Evolutionary conservation across 64 coral and sea anemone genomes (phyloP).

Genomic region (Trachythela sp.): DNA sequence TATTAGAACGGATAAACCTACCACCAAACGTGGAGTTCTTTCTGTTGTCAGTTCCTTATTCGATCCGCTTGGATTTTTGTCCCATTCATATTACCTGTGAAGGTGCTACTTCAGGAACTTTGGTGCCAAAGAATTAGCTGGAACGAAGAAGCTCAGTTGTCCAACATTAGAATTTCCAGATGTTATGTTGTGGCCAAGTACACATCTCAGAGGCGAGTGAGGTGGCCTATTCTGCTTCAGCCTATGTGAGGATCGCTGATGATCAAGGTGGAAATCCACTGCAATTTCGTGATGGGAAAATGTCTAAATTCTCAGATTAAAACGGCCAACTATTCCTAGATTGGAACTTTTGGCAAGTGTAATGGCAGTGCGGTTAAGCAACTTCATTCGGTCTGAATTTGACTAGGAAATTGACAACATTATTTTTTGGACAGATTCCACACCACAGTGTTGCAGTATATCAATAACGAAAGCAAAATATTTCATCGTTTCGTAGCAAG

Average conservation of each 20-base stretch:
- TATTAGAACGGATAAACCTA: neutral
- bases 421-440: neutral
- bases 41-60: conserved; percentile 37
- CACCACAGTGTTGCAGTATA: neutral
- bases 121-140: neutral
- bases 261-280: neutral
- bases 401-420: neutral
- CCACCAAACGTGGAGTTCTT: conserved; percentile 39
- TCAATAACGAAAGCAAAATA: neutral
- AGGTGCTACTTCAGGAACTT: conserved; percentile 31
- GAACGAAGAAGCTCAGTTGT: neutral
- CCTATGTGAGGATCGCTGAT: neutral
- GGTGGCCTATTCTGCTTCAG: too few species aligned
- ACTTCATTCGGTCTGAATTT: too few species aligned
- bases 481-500: conserved; percentile 11
- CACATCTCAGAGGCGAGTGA: too few species aligned
- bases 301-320: neutral
- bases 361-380: too few species aligned
- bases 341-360: conserved; percentile 21
- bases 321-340: conserved; percentile 1
- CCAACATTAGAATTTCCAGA: neutral
- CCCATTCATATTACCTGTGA: neutral
- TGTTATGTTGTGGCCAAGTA: neutral
- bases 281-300: too few species aligned
- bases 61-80: neutral